These are phyloP conservation scores for Celastrina argiolus DNA, from an alignment of 2,888 invertebrate genomes.

Conservation along the genomic window DNA sequence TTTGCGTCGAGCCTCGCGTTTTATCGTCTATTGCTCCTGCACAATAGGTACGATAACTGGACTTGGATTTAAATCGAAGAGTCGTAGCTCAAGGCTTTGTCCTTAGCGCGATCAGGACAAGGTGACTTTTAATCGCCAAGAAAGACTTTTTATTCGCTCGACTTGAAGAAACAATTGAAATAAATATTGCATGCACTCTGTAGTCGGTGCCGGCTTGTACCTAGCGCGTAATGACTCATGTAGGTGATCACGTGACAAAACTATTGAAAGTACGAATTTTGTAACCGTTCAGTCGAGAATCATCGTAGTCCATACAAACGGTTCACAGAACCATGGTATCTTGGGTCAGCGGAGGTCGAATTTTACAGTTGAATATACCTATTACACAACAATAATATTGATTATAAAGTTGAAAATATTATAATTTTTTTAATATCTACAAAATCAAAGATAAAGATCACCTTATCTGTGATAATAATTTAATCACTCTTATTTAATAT, in stretches of 20 bases:
- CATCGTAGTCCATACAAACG: neutral
- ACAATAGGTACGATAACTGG: neutral
- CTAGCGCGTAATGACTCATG: neutral
- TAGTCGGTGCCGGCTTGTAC: neutral
- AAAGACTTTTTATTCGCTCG: neutral
- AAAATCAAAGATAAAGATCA: slow-evolving; percentile 26
- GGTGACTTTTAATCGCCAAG: neutral
- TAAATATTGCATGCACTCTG: neutral
- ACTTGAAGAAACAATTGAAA: neutral
- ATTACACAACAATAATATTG: no score
- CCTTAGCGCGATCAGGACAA: neutral
- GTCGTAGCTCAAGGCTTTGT: neutral
- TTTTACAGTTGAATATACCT: no score
- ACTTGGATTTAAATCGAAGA: neutral
- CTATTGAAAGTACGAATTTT: neutral
- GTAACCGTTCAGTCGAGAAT: neutral
- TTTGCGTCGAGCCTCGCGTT: slow-evolving; percentile 38
- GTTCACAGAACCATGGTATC: neutral
- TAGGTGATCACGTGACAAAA: neutral
- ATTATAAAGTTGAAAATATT: neutral
- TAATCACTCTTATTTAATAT: neutral
- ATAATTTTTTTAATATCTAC: neutral
- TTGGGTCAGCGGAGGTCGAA: no score
- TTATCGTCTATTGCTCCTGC: slow-evolving; percentile 33
- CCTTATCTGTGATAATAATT: slow-evolving; percentile 25